Evolutionary conservation across 2,797 vertebrate species (phyloP).

Genomic region (Gymnopithys bicolor): DNA sequence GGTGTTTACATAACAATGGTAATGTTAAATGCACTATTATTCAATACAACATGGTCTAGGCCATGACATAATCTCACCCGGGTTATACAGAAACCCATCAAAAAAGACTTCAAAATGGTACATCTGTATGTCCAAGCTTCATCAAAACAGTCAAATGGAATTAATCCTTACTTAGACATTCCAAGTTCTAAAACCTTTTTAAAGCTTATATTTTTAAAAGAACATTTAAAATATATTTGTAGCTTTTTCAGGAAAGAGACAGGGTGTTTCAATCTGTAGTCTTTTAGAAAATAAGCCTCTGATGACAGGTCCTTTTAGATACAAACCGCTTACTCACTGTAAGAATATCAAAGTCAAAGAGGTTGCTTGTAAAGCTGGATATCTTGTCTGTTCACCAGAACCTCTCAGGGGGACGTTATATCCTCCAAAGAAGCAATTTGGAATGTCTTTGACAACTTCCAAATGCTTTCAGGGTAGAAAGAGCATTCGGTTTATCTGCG

Average conservation of each 20-base stretch:
- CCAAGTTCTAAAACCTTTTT: not conserved
- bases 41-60: not conserved
- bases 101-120: not conserved
- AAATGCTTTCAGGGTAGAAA: not conserved
- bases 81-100: not conserved
- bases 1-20: not conserved
- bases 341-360: slow-evolving; percentile 4
- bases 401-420: not conserved
- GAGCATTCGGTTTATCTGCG: not conserved
- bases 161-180: not conserved
- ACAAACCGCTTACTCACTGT: not conserved
- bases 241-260: not conserved
- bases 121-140: not conserved
- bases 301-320: not conserved
- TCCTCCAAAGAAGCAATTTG: not conserved
- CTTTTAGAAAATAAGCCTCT: not conserved
- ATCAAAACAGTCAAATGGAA: not conserved
- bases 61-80: not conserved
- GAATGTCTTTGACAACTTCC: not conserved
- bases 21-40: not conserved
- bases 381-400: not conserved
- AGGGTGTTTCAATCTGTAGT: not conserved
- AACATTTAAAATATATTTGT: not conserved
- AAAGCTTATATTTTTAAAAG: not conserved
- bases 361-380: not conserved